Conservation (phyloP, 2,888 invertebrate genomes). For the Timema podura region DNA sequence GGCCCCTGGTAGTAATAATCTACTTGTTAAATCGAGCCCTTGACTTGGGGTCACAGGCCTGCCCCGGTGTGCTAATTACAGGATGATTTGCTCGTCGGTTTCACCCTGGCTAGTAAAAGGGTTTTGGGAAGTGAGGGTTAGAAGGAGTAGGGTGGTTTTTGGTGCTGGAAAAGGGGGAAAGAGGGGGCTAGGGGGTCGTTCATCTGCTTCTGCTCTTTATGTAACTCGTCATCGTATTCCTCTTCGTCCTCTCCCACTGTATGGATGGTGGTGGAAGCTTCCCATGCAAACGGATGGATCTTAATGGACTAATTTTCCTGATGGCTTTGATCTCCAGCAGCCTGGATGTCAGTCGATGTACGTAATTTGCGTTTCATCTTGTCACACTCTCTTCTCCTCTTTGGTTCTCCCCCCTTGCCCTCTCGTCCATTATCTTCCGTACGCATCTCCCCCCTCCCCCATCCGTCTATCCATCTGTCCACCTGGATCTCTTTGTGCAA, state of each 20-base stretch:
- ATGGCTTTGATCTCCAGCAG: constrained; percentile 30
- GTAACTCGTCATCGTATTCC: not conserved
- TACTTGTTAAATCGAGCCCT: constrained; percentile 18
- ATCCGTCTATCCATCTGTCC: too few relatives aligned
- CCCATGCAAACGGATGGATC: constrained; percentile 24
- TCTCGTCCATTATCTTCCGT: constrained; percentile 9
- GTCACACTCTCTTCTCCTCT: constrained; percentile 22
- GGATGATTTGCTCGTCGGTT: constrained; percentile 18
- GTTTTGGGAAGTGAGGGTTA: too few relatives aligned
- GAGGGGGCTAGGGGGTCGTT: too few relatives aligned
- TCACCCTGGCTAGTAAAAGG: too few relatives aligned
- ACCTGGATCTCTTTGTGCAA: too few relatives aligned
- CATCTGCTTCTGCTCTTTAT: too few relatives aligned
- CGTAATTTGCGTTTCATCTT: constrained; percentile 32
- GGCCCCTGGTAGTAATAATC: constrained; percentile 9
- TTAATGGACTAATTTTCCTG: constrained; percentile 31
- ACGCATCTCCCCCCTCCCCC: not conserved
- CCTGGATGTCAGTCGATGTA: constrained; percentile 23
- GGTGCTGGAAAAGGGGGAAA: too few relatives aligned
- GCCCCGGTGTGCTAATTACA: constrained; percentile 23
- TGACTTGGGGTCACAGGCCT: constrained; percentile 12
- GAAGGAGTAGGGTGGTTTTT: too few relatives aligned
- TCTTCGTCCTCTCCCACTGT: constrained; percentile 1
- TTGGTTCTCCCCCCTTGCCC: constrained; percentile 7
- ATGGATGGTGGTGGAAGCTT: not conserved